phyloP scores from a whole-genome alignment of 23 tunicate genomes.

The Halocynthia aurantium region DNA sequence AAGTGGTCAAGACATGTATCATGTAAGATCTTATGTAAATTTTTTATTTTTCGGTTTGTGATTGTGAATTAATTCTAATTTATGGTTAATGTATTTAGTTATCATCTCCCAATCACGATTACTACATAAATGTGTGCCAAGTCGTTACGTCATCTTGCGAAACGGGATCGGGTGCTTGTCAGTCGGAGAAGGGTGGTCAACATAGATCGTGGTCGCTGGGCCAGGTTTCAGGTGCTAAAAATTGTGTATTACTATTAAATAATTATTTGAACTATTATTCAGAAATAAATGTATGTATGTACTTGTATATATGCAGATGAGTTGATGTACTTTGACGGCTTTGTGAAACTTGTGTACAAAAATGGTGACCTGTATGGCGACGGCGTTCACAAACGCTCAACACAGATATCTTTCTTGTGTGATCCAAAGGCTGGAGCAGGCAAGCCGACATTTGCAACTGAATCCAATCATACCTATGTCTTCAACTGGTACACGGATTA shows the following conservation, averaged over 20 bases:
- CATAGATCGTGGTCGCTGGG: conserved; percentile 24
- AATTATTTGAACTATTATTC: neutral
- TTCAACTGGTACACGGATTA: conserved; percentile 48
- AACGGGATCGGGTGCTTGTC: conserved; percentile 29
- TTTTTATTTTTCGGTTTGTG: neutral
- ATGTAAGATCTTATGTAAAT: conserved; percentile 10
- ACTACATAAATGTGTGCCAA: conserved; percentile 44
- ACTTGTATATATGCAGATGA: conserved; percentile 19
- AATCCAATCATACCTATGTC: conserved; percentile 40
- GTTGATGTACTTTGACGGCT: conserved; percentile 55
- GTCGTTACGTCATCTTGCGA: conserved; percentile 22
- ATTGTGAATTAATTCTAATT: neutral
- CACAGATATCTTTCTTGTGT: conserved; percentile 66
- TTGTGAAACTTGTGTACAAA: conserved; percentile 36
- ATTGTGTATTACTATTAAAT: too few species aligned
- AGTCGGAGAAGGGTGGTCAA: conserved; percentile 27
- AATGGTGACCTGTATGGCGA: conserved; percentile 51
- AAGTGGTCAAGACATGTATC: conserved; percentile 15
- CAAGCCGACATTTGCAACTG: conserved; percentile 34
- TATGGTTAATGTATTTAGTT: conserved; percentile 14
- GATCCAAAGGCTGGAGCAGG: conserved; percentile 51
- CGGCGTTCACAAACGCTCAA: conserved; percentile 31
- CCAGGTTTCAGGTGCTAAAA: conserved; percentile 29
- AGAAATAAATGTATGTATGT: neutral
- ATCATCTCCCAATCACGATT: conserved; percentile 28